Conservation (phyloP, 2,888 invertebrate genomes). For the Rotaria sp. region DNA sequence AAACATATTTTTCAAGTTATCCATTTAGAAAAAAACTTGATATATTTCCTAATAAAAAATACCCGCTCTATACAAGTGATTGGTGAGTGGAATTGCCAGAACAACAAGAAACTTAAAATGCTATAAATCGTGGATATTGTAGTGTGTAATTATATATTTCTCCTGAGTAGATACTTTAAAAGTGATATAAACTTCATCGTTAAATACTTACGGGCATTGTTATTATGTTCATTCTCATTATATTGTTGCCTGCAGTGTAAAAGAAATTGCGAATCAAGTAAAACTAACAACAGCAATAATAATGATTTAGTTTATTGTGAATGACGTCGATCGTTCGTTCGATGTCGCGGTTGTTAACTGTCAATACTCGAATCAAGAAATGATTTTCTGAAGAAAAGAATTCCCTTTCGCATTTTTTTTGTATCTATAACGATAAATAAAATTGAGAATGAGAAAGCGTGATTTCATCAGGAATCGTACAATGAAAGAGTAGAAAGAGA, state of each 20-base stretch:
- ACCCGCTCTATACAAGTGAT: no score
- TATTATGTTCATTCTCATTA: background rate
- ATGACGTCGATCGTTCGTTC: background rate
- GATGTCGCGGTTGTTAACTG: background rate
- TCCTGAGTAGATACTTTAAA: background rate
- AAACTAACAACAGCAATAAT: background rate
- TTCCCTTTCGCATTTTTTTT: background rate
- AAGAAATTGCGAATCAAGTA: background rate
- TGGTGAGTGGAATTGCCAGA: no score
- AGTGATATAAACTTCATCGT: background rate
- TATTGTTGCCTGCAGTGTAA: background rate
- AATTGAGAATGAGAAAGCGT: background rate
- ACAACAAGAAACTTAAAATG: background rate
- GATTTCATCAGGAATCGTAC: background rate
- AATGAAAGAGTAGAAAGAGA: background rate
- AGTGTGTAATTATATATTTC: background rate
- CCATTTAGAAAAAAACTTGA: no score
- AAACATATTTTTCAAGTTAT: no score
- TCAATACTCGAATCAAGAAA: background rate
- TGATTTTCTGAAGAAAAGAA: background rate
- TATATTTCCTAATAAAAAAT: no score
- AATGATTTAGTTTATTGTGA: background rate
- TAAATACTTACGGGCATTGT: background rate
- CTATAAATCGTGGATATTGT: background rate
- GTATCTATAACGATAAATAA: background rate